Evolutionary conservation across 2,888 invertebrate genomes (phyloP), one percentile per base, ranked within the genome.

Genomic region (Physocephala rufipes): DNA sequence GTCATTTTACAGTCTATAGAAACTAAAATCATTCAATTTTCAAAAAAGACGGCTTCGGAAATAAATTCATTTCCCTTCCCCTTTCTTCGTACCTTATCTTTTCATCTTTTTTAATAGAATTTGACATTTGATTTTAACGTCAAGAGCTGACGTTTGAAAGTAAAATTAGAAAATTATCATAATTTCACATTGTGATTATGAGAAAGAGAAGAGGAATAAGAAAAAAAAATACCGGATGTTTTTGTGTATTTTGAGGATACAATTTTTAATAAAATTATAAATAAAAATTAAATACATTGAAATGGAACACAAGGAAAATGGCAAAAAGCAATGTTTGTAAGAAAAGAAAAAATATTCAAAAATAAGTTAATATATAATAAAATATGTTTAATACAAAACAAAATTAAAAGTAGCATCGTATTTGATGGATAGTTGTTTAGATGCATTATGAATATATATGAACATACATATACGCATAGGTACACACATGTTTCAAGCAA

Each of bases 261-360:
- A 43, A 61, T 67, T 53, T 53, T 53, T 49, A 28, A 30, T 59
- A 49, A 66, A 71, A 53, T 55, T 58, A 62, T 49, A 61, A 68
- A 73, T 62, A 26, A 71, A 69, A 58, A 45, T 71, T 70, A 61
- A 58, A 72, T 65, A 65, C 62, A 69, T 67, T 69, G 47, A 63
- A 67, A 73, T 49, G 64, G 13, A 21, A 24, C 43, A 66, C 65
- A 55, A 61, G 43, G 58, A 64, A 51, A 71, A 67, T 63, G 69
- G 67, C 45, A 30, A 73, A 36, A 71, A 66, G 53, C 24, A 73
- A 64, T 69, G 30, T 71, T 71, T 30, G 64, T 68, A 72, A 58
- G 49, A 49, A 2, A 19, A 24, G 68, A 53, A 69, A 68, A 30
- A 63, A 73, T 66, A 71, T 72, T 55, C n/a, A n/a, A 36, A 7